Percentiles rank a stretch among this genome's conserved stretches.
These are phyloP conservation scores for Merodon equestris DNA, from an alignment of 2,888 invertebrate species.

Conservation along the genomic window DNA sequence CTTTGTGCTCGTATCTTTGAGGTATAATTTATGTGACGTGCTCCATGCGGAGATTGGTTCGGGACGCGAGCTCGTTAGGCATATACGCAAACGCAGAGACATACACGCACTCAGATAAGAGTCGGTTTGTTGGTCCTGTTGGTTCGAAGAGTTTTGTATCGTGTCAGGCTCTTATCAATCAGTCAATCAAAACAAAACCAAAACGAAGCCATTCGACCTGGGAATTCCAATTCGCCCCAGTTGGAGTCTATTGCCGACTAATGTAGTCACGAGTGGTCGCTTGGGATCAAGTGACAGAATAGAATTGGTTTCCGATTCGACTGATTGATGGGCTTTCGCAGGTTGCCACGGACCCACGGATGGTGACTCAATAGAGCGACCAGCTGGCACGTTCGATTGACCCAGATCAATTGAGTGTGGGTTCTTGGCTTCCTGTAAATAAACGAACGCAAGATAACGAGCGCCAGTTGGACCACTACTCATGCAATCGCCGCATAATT, in stretches of 20 bases:
- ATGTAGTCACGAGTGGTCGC: conserved; percentile 60
- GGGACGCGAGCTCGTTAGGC: conserved; percentile 61
- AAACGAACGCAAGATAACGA: too few species aligned
- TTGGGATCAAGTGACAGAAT: conserved; percentile 57
- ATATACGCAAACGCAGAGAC: conserved; percentile 13
- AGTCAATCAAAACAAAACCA: conserved; percentile 56
- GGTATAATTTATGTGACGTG: conserved; percentile 65
- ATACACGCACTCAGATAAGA: conserved; percentile 26
- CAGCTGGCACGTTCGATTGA: too few species aligned
- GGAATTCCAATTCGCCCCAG: conserved; percentile 41
- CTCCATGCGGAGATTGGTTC: conserved; percentile 33
- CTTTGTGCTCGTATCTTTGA: conserved; percentile 36
- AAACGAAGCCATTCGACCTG: conserved; percentile 16
- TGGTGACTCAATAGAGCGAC: too few species aligned
- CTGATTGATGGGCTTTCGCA: conserved; percentile 58
- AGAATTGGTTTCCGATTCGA: conserved; percentile 62
- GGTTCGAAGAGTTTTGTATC: conserved; percentile 56
- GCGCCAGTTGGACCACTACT: too few species aligned
- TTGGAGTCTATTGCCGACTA: conserved; percentile 9
- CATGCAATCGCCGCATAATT: too few species aligned
- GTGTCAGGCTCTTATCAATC: conserved; percentile 66
- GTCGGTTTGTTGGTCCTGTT: conserved; percentile 33
- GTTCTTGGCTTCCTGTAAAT: too few species aligned
- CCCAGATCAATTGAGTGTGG: too few species aligned
- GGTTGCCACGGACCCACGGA: conserved; percentile 27